Evolutionary conservation across 2,888 invertebrate genomes (phyloP).

Genomic region (Anodontia alba): DNA sequence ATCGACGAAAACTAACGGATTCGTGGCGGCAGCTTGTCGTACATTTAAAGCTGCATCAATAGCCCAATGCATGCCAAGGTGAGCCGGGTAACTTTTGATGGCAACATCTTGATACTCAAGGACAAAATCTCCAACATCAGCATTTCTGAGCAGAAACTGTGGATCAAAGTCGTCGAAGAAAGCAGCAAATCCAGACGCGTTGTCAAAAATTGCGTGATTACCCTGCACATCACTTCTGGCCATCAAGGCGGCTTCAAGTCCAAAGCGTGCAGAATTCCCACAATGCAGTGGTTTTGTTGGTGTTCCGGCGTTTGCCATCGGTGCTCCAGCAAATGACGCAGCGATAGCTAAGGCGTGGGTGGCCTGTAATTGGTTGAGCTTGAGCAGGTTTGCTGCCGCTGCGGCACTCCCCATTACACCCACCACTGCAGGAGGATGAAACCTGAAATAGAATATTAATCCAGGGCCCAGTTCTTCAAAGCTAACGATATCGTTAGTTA

Average conservation of each 20-base stretch:
- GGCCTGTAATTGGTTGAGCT: conserved; percentile 61
- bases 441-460: conserved; percentile 49
- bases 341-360: conserved; percentile 74
- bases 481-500: too few relatives aligned
- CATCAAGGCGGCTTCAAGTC: conserved; percentile 73
- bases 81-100: conserved; percentile 72
- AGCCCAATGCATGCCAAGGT: conserved; percentile 80
- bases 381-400: conserved; percentile 68
- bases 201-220: conserved; percentile 71
- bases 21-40: neutral
- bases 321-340: conserved; percentile 76
- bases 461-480: too few relatives aligned
- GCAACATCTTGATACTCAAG: conserved; percentile 69
- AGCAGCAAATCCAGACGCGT: conserved; percentile 72
- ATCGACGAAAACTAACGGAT: conserved; percentile 26
- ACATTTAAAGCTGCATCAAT: conserved; percentile 69
- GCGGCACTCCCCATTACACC: conserved; percentile 78
- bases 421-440: conserved; percentile 77
- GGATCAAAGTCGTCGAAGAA: conserved; percentile 75
- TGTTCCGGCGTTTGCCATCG: conserved; percentile 78
- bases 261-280: conserved; percentile 74
- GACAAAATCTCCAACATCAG: conserved; percentile 38
- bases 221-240: conserved; percentile 72
- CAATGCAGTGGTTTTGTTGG: conserved; percentile 74
- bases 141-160: conserved; percentile 45